phyloP scores from a whole-genome alignment of 2,888 invertebrate species.

The Eristalinus aeneus region DNA sequence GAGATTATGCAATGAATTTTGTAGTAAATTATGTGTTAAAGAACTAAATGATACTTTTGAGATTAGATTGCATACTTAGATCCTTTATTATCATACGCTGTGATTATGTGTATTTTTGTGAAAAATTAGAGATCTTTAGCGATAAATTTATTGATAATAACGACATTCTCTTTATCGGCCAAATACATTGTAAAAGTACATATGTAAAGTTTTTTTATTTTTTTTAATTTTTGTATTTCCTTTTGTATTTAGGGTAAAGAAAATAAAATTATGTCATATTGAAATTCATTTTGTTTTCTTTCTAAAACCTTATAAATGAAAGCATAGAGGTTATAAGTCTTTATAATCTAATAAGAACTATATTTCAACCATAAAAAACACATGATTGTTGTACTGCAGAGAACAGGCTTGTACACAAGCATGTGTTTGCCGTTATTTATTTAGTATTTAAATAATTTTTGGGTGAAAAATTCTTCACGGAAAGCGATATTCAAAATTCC shows the following conservation, averaged over 20 bases:
- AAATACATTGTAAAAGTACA: constrained; percentile 22
- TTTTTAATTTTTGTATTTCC: constrained; percentile 43
- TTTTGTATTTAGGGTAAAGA: constrained; percentile 52
- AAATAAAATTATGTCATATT: constrained; percentile 10
- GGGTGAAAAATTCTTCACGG: no score
- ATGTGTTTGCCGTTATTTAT: no score
- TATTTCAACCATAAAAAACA: no score
- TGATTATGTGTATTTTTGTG: constrained; percentile 58
- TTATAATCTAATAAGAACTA: no score
- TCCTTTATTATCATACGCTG: constrained; percentile 52
- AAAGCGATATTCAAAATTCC: no score
- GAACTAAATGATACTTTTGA: constrained; percentile 17
- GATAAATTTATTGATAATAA: neutral
- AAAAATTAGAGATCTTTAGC: constrained; percentile 21
- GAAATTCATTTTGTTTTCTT: neutral
- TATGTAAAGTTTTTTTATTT: constrained; percentile 1
- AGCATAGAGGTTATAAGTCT: no score
- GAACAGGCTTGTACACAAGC: no score
- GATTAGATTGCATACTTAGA: constrained; percentile 26
- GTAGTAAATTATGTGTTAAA: constrained; percentile 34
- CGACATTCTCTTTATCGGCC: constrained; percentile 21
- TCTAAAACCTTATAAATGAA: no score
- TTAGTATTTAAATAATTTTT: no score
- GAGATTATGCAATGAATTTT: neutral
- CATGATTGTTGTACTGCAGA: no score